Base-by-base conservation (phyloP, 2,113 vertebrate species). In the Jacana jacana region DNA sequence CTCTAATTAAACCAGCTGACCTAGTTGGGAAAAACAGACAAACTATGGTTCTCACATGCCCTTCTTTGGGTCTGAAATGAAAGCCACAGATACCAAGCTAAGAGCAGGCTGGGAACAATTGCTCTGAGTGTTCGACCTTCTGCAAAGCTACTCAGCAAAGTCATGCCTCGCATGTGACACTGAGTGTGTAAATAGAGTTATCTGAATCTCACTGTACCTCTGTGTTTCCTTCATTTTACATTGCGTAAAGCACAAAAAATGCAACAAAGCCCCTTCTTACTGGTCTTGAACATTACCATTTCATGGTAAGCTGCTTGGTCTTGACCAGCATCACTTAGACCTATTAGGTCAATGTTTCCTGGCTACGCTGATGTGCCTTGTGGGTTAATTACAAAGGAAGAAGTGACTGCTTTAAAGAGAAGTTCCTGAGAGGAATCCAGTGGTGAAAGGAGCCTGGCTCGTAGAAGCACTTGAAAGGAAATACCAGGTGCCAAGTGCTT, bases 401-500 rank as follows among this genome's bases (percentile, higher is more conserved):
- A n/a, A 96, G 69, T 93, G 91, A 85, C 88, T 93, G 88, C 91
- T 97, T 94, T 86, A 90, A 94, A 93, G 65, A 93, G 65, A 83
- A 75, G 66, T 87, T 95, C 71, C 88, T 90, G 90, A 66, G 54
- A 93, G 63, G 83, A 96, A 95, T 31, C 18, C 64, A 93, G 86
- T 70, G 70, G 94, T 89, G 79, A 90, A 96, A 97, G 89, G 73
- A 91, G 76, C 77, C 92, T 73, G 92, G 90, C 88, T 94, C 69
- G 77, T 20, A 95, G 85, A 92, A 91, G 66, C 54, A 66, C 91
- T 95, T 95, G 91, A 97, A 97, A 97, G 93, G 94, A 96, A 98
- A 97, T 66, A 90, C 79, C 95, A 92, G 91, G 86, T 95, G 95
- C 96, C 97, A 94, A 76, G 89, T 93, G 93, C 73, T 89, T 97